A percentile compares a stretch with the other conserved stretches of the same genome.
phyloP scores from a whole-genome alignment of 2,113 vertebrate species.

The Loxodonta africana region DNA sequence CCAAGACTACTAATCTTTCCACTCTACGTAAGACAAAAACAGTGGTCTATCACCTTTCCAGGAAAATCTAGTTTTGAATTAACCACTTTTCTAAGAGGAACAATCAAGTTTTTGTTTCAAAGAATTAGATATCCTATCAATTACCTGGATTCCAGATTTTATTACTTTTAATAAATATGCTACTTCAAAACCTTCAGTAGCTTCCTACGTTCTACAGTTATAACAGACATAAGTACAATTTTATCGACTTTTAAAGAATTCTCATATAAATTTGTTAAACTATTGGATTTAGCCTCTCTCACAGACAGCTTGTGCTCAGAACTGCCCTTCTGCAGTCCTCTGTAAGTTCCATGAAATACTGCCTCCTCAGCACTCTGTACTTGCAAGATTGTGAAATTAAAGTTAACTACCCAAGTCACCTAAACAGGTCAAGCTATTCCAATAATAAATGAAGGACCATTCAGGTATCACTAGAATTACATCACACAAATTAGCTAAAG shows the following conservation, averaged over 20 bases:
- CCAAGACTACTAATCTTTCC: background rate
- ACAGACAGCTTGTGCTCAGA: background rate
- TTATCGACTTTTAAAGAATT: background rate
- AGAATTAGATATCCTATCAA: background rate
- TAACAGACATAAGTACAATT: background rate
- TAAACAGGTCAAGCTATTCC: background rate
- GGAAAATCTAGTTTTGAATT: slow-evolving; percentile 9
- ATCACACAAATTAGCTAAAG: background rate
- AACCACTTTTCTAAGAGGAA: background rate
- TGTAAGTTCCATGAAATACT: background rate
- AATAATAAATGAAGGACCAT: background rate
- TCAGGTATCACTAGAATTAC: background rate
- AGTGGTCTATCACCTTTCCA: background rate
- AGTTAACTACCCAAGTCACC: background rate
- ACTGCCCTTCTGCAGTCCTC: background rate
- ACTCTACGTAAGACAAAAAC: background rate
- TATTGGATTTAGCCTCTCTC: background rate
- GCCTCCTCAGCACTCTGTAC: background rate
- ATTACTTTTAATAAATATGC: background rate
- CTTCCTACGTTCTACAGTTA: background rate
- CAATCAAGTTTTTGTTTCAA: background rate
- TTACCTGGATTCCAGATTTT: background rate
- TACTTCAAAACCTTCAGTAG: background rate
- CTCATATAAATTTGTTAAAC: background rate
- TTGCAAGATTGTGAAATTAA: background rate